Conservation (phyloP, 2,113 vertebrate genomes). For the Mesocricetus auratus region DNA sequence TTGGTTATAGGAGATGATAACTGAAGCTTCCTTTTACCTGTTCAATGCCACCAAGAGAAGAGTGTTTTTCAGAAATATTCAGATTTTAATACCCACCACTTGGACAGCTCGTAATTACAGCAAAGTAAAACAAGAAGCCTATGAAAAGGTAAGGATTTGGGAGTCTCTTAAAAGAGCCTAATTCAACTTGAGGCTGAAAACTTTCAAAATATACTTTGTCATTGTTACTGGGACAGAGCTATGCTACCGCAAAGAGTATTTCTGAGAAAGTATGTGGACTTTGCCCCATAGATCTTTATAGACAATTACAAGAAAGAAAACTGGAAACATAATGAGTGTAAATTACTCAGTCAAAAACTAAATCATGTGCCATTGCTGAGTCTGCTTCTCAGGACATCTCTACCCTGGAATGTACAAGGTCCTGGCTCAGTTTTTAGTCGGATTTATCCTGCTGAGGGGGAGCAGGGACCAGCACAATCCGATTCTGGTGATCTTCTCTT, state of each 20-base stretch:
- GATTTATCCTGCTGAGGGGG: background rate
- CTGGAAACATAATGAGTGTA: background rate
- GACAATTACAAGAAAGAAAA: background rate
- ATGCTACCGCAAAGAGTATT: background rate
- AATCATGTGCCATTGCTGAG: background rate
- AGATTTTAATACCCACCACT: conserved; percentile 85
- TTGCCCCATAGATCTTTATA: background rate
- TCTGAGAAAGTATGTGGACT: background rate
- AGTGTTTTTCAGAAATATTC: conserved; percentile 85
- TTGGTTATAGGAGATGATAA: conserved; percentile 85
- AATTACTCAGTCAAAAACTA: conserved; percentile 11
- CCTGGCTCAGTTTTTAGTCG: conserved; percentile 45
- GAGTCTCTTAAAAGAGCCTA: conserved; percentile 4
- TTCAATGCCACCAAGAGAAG: conserved; percentile 85
- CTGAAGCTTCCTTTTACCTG: conserved; percentile 84
- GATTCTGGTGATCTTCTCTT: background rate
- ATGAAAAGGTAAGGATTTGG: conserved; percentile 81
- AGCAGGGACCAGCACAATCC: background rate
- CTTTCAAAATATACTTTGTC: background rate
- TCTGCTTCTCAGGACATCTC: background rate
- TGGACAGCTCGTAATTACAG: conserved; percentile 80
- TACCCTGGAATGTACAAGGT: background rate
- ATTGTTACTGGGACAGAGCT: background rate
- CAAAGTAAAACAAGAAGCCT: conserved; percentile 80
- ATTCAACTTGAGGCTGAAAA: background rate